Conservation (phyloP, 2,888 invertebrate genomes). For the Aelia acuminata region DNA sequence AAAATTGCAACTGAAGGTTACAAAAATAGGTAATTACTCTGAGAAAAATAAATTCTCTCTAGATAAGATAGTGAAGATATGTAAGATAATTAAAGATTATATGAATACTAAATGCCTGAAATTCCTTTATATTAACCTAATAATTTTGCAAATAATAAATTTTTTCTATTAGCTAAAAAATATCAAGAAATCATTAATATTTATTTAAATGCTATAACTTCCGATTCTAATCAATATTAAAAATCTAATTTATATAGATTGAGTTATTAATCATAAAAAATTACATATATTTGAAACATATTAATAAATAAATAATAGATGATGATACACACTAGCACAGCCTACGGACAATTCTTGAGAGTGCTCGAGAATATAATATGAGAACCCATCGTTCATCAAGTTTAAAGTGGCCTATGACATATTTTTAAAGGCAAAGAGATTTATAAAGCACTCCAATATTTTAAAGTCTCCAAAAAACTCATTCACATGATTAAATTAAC, state of each 20-base stretch:
- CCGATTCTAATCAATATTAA: not conserved
- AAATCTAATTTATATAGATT: not conserved
- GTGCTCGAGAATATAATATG: too few species aligned
- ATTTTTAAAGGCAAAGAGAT: too few species aligned
- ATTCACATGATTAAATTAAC: too few species aligned
- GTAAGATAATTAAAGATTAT: not conserved
- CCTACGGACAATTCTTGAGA: too few species aligned
- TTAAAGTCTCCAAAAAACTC: too few species aligned
- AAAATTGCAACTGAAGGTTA: slow-evolving; percentile 21
- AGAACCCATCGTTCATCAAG: too few species aligned
- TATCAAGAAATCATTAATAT: too few species aligned
- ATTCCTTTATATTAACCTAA: not conserved
- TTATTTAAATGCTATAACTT: too few species aligned
- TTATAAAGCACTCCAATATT: too few species aligned
- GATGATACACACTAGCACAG: too few species aligned
- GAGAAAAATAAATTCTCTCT: slow-evolving; percentile 5
- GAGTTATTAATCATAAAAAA: not conserved
- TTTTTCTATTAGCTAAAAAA: too few species aligned
- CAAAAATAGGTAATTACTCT: not conserved
- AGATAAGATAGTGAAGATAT: slow-evolving; percentile 23
- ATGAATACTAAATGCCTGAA: not conserved
- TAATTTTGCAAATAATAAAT: not conserved
- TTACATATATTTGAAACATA: not conserved
- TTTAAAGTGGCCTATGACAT: too few species aligned
- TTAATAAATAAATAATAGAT: not conserved